A percentile compares a stretch with the other conserved stretches of the same genome.
Conservation (phyloP, 2,797 vertebrate species). For the Fistularia tabacaria region DNA sequence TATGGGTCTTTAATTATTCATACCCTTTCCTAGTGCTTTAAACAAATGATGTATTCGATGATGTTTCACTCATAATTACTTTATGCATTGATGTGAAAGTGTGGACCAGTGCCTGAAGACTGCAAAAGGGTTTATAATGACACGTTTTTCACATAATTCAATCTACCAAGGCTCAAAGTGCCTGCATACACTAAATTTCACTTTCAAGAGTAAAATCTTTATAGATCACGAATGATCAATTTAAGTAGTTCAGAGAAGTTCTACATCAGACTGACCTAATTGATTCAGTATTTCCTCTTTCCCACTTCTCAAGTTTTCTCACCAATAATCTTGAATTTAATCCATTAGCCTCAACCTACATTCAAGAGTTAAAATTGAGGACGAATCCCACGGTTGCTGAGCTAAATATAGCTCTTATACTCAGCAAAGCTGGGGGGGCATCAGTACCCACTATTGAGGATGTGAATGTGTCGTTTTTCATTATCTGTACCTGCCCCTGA, state of each 20-base stretch:
- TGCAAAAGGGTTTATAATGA: not conserved
- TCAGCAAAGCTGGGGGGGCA: slow-evolving; percentile 37
- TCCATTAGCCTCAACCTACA: slow-evolving; percentile 66
- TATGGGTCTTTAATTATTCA: slow-evolving; percentile 38
- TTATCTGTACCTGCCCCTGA: slow-evolving; percentile 37
- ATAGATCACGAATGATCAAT: not conserved
- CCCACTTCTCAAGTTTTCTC: slow-evolving; percentile 22
- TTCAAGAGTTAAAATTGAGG: slow-evolving; percentile 69
- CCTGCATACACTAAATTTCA: not conserved
- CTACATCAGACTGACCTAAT: not conserved
- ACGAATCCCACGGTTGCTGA: slow-evolving; percentile 62
- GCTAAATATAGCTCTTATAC: slow-evolving; percentile 62
- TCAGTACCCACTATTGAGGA: slow-evolving; percentile 27
- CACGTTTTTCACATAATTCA: slow-evolving; percentile 1
- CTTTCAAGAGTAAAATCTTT: not conserved
- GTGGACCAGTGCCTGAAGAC: not conserved
- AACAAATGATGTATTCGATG: slow-evolving; percentile 25
- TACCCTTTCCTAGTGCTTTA: slow-evolving; percentile 44
- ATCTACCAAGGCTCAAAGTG: not conserved
- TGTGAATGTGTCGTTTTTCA: slow-evolving; percentile 58
- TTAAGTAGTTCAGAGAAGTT: not conserved
- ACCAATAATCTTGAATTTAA: slow-evolving; percentile 28
- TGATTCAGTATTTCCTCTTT: slow-evolving; percentile 6
- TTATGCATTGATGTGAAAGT: not conserved
- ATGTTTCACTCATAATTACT: slow-evolving; percentile 10